A percentile compares a stretch with the other conserved stretches of the same genome.
Evolutionary conservation across 2,797 vertebrate species (phyloP).

Genomic region (Hippocampus kuda): DNA sequence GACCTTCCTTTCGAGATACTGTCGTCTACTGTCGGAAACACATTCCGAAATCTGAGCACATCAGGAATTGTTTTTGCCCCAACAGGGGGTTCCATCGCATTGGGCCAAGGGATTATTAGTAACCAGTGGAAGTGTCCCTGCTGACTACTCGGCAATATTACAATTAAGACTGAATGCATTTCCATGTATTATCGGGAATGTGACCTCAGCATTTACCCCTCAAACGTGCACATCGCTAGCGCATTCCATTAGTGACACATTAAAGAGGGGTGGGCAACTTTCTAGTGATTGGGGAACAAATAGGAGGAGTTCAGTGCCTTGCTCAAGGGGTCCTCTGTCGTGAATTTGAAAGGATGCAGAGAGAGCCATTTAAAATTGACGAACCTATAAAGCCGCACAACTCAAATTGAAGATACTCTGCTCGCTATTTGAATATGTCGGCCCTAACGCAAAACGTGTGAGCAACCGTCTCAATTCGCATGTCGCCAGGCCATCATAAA

Average conservation of each 20-base stretch:
- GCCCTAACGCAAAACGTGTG: not conserved
- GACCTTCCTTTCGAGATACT: no score
- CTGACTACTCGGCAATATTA: not conserved
- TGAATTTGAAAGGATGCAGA: not conserved
- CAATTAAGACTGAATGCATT: constrained; percentile 3
- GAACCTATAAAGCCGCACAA: not conserved
- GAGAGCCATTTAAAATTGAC: not conserved
- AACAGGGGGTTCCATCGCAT: not conserved
- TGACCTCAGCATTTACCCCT: not conserved
- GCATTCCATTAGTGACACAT: not conserved
- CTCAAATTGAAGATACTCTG: not conserved
- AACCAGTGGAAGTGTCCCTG: not conserved
- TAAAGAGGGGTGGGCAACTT: not conserved
- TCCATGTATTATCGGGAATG: not conserved
- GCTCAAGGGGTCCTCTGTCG: not conserved
- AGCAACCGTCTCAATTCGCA: not conserved
- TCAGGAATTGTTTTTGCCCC: not conserved
- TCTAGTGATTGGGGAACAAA: not conserved
- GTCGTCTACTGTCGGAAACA: not conserved
- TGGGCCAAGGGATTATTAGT: not conserved
- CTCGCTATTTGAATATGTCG: not conserved
- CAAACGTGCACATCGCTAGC: not conserved
- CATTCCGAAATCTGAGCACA: not conserved
- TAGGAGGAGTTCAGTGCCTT: not conserved
- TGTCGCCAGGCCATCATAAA: not conserved